Base-by-base conservation (phyloP, 2,113 vertebrate species). In the Tinamus guttatus region DNA sequence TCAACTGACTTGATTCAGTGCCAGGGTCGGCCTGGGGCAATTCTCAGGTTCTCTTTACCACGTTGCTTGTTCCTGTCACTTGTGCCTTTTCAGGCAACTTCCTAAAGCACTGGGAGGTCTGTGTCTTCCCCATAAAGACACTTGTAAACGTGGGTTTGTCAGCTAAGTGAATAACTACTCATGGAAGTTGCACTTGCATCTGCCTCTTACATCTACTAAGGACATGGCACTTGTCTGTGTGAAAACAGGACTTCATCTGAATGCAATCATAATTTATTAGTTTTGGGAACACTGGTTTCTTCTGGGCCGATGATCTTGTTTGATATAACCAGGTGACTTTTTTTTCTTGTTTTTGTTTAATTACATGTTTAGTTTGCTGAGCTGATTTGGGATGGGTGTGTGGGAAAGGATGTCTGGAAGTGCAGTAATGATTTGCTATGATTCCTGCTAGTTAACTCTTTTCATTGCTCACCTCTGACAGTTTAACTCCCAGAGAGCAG, bases 321-420 rank as follows among this genome's bases (percentile, higher is more conserved):
- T 90, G 45, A 67, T 76, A 41, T 32, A 87, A 89, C 43, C 83
- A 92, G 88, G 84, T 94, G 69, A 86, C 92, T 92, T 93, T 43
- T 43, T 41, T 15, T 49, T 0, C 19, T 43, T 43, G 43, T 49
- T 49, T 11, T 32, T 69, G 67, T 93, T 58, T 5, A 81, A 60
- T 73, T 62, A 22, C 2, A 0, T 32, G 18, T 69, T 91, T 52
- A 38, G 25, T 74, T 88, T 73, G 73, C 60, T 51, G 71, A 60
- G 74, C 21, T 76, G 43, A 78, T 76, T 86, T 62, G 40, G 83
- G 70, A 70, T 1, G 52, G 22, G 15, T 8, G 25, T n/a, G 62
- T 69, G 43, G 58, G 65, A 92, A 81, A 82, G 52, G 21, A 40
- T 65, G 58, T 28, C 85, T 90, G 71, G 60, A 78, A 69, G 49